Base-by-base conservation (phyloP, 1,140 invertebrate species). In the Zaprionus taronus region DNA sequence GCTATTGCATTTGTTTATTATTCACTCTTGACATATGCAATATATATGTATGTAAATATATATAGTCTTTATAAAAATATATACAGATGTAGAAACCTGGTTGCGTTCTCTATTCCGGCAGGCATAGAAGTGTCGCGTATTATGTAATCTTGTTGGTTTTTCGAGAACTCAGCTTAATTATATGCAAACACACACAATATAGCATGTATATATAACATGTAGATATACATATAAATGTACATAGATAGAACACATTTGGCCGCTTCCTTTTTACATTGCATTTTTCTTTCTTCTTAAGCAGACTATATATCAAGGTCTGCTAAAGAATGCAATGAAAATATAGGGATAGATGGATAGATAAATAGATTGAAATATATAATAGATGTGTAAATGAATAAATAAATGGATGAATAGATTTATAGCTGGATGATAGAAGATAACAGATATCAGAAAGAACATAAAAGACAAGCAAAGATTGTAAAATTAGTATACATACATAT, bases 1-100 rank as follows among this genome's bases (percentile, higher is more conserved):
- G 47, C 47, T 49, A 51, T 51, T 51, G 47, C 47, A 51, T 51
- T 51, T 51, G 22, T 51, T 51, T 51, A 24, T 49, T 49, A 49
- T 24, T 51, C 9, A 51, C 17, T 22, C 20, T 51, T 22, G 20
- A 24, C 47, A 51, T 51, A 51, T 47, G 41, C 41, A 47, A 47
- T 24, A 51, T 22, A 51, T 51, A 51, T 24, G 12, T 22, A 51
- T 22, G 20, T 22, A 51, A 11, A 22, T 51, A 51, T 22, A 20
- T 20, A 49, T 20, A 49, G 12, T 12, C 7, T 22, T 20, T 49
- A 49, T 22, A 49, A 11, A 17, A 22, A 41, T n/a, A 14, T 22
- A 49, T 11, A 49, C 17, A 20, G 17, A 49, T 49, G 17, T 20
- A 49, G 17, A 17, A 11, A 20, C 11, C 24, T 12, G 9, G 20